A percentile compares a stretch with the other conserved stretches of the same genome.
phyloP scores from a whole-genome alignment of 1,140 invertebrate species.

The Philopotamus ludificatus region DNA sequence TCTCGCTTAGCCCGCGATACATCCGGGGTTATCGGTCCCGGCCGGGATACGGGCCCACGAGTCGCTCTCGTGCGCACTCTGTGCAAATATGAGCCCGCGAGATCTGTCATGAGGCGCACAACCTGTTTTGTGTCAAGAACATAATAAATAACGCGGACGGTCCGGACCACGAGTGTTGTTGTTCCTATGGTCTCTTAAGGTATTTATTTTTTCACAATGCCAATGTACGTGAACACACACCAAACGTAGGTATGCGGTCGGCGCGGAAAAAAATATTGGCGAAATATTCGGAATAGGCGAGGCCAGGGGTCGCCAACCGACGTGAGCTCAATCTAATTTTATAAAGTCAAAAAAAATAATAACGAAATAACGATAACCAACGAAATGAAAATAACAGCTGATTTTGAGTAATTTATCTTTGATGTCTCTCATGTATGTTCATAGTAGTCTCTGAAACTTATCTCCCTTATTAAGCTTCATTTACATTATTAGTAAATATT shows the following conservation, averaged over 20 bases:
- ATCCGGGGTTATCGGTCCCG: background rate
- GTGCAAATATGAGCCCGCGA: slow-evolving; percentile 26
- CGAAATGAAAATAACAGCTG: too few species aligned
- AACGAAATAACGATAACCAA: too few species aligned
- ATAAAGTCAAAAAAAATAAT: too few species aligned
- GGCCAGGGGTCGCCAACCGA: slow-evolving; percentile 15
- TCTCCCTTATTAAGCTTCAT: too few species aligned
- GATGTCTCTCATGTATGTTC: too few species aligned
- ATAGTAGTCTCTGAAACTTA: too few species aligned
- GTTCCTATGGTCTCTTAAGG: background rate
- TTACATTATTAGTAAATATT: too few species aligned
- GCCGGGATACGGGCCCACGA: background rate
- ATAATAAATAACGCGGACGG: slow-evolving; percentile 32
- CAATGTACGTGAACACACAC: slow-evolving; percentile 15
- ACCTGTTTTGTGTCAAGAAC: slow-evolving; percentile 35
- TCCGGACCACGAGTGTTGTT: slow-evolving; percentile 9
- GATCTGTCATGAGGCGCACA: slow-evolving; percentile 21
- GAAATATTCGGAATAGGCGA: slow-evolving; percentile 21
- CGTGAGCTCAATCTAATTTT: too few species aligned
- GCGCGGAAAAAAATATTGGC: slow-evolving; percentile 7
- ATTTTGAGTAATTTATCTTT: too few species aligned
- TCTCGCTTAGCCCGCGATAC: too few species aligned
- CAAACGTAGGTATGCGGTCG: slow-evolving; percentile 15
- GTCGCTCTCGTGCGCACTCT: slow-evolving; percentile 11
- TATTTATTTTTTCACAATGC: slow-evolving; percentile 12